Evolutionary conservation across 1,140 invertebrate species (phyloP).

Genomic region (Halyomorpha halys): DNA sequence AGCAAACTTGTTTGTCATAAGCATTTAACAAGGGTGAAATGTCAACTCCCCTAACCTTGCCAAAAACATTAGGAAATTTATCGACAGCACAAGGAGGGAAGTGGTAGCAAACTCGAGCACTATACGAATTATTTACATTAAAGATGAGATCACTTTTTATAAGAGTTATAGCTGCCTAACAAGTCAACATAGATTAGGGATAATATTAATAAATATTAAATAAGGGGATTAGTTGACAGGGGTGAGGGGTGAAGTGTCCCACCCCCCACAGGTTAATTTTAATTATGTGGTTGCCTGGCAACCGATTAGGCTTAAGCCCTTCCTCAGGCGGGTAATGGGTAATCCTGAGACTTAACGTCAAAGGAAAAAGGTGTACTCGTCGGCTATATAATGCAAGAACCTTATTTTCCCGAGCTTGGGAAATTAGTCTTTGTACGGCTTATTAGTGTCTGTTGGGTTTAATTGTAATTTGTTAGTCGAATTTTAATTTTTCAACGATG

Average conservation of each 20-base stretch:
- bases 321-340: slow-evolving; percentile 4
- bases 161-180: not conserved
- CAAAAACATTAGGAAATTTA: too few relatives aligned
- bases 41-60: not conserved
- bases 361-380: slow-evolving; percentile 3
- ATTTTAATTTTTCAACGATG: too few relatives aligned
- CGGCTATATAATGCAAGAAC: slow-evolving; percentile 5
- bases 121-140: not conserved
- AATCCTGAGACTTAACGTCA: slow-evolving; percentile 5
- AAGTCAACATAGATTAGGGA: slow-evolving; percentile 8
- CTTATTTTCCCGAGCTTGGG: not conserved
- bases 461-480: too few relatives aligned
- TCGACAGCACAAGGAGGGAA: too few relatives aligned
- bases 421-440: not conserved
- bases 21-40: too few relatives aligned
- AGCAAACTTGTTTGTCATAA: too few relatives aligned
- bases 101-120: not conserved
- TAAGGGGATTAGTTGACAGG: slow-evolving; percentile 7
- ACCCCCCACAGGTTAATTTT: slow-evolving; percentile 5
- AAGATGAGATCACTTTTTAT: not conserved
- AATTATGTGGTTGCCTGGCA: slow-evolving; percentile 10
- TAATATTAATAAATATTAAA: slow-evolving; percentile 15
- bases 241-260: not conserved
- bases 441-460: not conserved
- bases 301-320: slow-evolving; percentile 4